Base-by-base conservation (phyloP, 2,888 invertebrate genomes). In the Temnothorax ravouxi region DNA sequence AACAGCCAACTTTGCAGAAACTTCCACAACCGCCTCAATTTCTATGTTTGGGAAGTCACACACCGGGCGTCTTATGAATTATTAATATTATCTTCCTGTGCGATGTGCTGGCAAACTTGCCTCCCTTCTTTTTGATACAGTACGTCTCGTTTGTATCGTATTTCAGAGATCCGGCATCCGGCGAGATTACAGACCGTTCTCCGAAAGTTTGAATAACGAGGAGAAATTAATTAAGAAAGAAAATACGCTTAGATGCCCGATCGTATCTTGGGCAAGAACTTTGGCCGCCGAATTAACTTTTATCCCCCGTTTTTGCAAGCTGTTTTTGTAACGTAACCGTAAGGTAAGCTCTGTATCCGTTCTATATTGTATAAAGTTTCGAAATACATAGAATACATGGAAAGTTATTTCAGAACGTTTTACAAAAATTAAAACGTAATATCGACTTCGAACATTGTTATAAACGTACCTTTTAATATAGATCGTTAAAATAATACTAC, bases 161-260 rank as follows among this genome's bases (percentile, higher is more conserved):
- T 25, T 44, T 25, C n/a, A 50, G 25, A 38, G 21, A 47, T 38
- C 38, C 56, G 3, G 25, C n/a, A n/a, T 79, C 18, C 34, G 34
- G 34, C 62, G 11, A 21, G 44, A 34, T 38, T 8, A 8, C 13
- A 8, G 21, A 69, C 5, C 25, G 15, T 3, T 11, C 29, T 11
- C 29, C 56, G 15, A 29, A 69, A 69, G 71, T 69, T 34, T 18
- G 21, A 47, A 69, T 18, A 56, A 56, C 25, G 34, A 56, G 34
- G 21, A 44, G 44, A 44, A 79, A 79, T 79, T 47, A 79, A 79
- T 69, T 47, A 71, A 34, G 44, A 76, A 76, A 38, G 66, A 66
- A 76, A 52, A 66, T 66, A 52, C 52, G 15, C 50, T 18, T 71
- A 61, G n/a, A 77, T 41, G 50, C 41, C 44, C 25, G 47, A 74